Evolutionary conservation across 2,113 vertebrate genomes (phyloP).

Genomic region (Recurvirostra avosetta): DNA sequence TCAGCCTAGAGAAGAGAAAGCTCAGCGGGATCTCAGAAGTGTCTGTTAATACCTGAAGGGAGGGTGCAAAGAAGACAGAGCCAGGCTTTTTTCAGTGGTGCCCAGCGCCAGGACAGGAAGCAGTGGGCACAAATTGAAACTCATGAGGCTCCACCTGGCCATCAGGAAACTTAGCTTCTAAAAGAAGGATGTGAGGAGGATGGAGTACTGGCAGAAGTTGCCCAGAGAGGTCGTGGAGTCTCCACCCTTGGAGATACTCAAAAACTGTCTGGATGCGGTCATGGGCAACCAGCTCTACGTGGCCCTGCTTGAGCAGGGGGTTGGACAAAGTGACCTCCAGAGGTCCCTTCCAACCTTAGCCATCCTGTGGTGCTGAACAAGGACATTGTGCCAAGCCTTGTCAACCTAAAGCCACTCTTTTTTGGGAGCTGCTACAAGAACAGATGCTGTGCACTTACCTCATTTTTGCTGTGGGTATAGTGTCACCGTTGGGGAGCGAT

Average conservation of each 20-base stretch:
- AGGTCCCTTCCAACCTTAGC: background rate
- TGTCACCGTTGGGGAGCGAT: rapidly evolving
- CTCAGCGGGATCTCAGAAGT: background rate
- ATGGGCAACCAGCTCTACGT: background rate
- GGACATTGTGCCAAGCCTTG: background rate
- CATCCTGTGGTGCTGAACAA: background rate
- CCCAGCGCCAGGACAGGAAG: background rate
- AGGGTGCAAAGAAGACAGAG: background rate
- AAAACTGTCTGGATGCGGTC: background rate
- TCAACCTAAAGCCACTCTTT: rapidly evolving
- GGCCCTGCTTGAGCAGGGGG: background rate
- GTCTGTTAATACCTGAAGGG: background rate
- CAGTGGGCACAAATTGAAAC: background rate
- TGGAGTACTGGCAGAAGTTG: too few relatives aligned
- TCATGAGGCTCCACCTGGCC: background rate
- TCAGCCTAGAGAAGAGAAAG: background rate
- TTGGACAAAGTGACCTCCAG: background rate
- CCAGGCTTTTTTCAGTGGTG: background rate
- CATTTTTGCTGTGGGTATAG: rapidly evolving
- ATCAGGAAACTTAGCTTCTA: background rate
- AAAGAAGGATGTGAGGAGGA: background rate
- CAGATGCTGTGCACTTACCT: rapidly evolving
- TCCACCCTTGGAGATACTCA: background rate
- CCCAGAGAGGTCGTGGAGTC: background rate
- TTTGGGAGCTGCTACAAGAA: background rate